phyloP scores from a whole-genome alignment of 2,797 vertebrate genomes.

The Silurus aristotelis region DNA sequence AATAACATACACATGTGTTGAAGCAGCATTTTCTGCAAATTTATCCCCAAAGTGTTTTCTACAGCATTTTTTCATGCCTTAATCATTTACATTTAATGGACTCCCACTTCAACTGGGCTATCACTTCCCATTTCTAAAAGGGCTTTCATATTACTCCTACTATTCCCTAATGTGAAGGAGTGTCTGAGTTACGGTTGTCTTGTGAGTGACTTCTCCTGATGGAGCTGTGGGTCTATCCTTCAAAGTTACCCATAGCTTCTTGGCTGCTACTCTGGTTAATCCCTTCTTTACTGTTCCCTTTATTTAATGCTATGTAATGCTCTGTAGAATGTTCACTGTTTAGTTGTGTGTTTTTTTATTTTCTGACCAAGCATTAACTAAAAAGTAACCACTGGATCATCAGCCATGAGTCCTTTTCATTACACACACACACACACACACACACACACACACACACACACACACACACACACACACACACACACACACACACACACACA shows the following conservation, averaged over 20 bases:
- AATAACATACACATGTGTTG: no score
- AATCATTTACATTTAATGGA: no score
- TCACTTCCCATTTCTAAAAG: background rate
- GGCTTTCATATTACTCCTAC: background rate
- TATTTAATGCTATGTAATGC: background rate
- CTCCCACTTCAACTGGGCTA: no score
- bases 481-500: no score
- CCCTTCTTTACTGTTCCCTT: background rate
- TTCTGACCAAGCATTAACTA: no score
- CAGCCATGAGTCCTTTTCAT: background rate
- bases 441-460: no score
- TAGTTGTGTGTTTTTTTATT: no score
- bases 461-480: no score
- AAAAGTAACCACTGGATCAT: background rate
- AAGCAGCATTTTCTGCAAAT: no score
- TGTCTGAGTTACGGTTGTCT: background rate
- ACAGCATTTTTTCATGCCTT: no score
- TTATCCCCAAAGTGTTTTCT: no score
- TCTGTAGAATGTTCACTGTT: no score
- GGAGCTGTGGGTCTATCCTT: background rate
- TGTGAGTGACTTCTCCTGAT: background rate
- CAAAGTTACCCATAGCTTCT: background rate
- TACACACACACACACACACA: background rate
- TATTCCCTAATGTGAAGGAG: background rate
- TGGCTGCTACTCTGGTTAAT: background rate